phyloP scores from a whole-genome alignment of 2,888 invertebrate genomes.

The Phragmatobia fuliginosa region DNA sequence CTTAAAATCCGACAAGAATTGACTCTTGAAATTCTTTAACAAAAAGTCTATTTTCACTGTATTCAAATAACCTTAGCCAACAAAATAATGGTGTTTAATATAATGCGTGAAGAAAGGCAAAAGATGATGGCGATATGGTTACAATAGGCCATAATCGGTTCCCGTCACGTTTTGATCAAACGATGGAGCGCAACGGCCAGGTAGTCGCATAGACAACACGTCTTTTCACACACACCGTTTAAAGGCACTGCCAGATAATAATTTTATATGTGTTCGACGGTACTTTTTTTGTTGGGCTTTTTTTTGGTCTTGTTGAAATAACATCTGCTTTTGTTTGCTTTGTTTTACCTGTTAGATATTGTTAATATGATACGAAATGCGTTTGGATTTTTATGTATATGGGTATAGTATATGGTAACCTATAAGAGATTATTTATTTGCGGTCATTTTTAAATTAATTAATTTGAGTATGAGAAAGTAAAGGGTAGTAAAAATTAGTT shows the following conservation, averaged over 20 bases:
- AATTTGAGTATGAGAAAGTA: too few relatives aligned
- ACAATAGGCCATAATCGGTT: conserved; percentile 75
- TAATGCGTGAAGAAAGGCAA: conserved; percentile 52
- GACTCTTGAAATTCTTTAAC: neutral
- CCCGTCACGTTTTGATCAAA: conserved; percentile 69
- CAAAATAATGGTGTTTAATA: conserved; percentile 49
- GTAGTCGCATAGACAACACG: conserved; percentile 51
- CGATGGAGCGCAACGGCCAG: conserved; percentile 54
- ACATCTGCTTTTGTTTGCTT: conserved; percentile 11
- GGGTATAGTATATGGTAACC: neutral
- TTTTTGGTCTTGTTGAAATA: conserved; percentile 9
- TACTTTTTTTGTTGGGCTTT: conserved; percentile 22
- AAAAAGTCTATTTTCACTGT: neutral
- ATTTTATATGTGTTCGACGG: conserved; percentile 23
- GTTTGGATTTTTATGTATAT: neutral
- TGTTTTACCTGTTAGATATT: conserved; percentile 10
- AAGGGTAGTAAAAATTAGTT: too few relatives aligned
- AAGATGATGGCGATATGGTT: conserved; percentile 63
- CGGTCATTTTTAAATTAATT: too few relatives aligned
- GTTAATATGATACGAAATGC: neutral
- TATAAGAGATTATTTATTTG: too few relatives aligned
- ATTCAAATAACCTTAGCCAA: conserved; percentile 16
- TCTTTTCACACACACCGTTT: conserved; percentile 40
- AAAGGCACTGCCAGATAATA: conserved; percentile 35
- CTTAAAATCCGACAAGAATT: too few relatives aligned